Percentiles rank a stretch among this genome's conserved stretches.
Conservation (phyloP, 2,888 invertebrate species). For the Tetheella fluctuosa region DNA sequence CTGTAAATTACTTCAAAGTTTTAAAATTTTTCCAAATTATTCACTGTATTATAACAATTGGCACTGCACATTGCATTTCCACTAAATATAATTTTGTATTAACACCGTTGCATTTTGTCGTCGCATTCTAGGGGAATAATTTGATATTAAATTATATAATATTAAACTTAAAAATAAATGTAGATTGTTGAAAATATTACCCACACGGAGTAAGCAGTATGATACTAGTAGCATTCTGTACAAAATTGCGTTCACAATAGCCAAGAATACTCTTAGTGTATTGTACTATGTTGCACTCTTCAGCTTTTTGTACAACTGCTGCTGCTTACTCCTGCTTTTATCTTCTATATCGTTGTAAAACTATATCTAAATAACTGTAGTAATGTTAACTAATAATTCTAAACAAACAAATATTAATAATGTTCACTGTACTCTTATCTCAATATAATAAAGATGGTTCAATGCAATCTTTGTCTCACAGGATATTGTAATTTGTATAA, state of each 20-base stretch:
- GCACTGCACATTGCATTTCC: slow-evolving; percentile 76
- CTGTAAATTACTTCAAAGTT: slow-evolving; percentile 22
- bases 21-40: slow-evolving; percentile 53
- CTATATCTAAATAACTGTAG: slow-evolving; percentile 74
- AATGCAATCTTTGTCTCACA: slow-evolving; percentile 82
- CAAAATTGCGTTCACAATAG: slow-evolving; percentile 17
- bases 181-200: slow-evolving; percentile 64
- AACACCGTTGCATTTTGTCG: slow-evolving; percentile 71
- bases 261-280: slow-evolving; percentile 7
- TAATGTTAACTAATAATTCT: slow-evolving; percentile 69
- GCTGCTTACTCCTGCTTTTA: slow-evolving; percentile 78
- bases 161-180: slow-evolving; percentile 59
- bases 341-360: slow-evolving; percentile 73
- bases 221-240: slow-evolving; percentile 17
- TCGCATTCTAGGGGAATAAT: slow-evolving; percentile 37
- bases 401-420: slow-evolving; percentile 65
- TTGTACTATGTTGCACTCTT: slow-evolving; percentile 15
- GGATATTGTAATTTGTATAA: slow-evolving; percentile 58
- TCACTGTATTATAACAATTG: slow-evolving; percentile 64
- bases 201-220: slow-evolving; percentile 74
- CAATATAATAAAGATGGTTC: slow-evolving; percentile 72
- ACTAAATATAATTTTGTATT: slow-evolving; percentile 65
- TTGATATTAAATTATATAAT: slow-evolving; percentile 45
- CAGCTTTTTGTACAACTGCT: slow-evolving; percentile 37
- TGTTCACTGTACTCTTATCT: slow-evolving; percentile 69